Percentiles rank a stretch among this genome's conserved stretches.
Conservation (phyloP, 2,113 vertebrate genomes). For the Hoplias malabaricus region DNA sequence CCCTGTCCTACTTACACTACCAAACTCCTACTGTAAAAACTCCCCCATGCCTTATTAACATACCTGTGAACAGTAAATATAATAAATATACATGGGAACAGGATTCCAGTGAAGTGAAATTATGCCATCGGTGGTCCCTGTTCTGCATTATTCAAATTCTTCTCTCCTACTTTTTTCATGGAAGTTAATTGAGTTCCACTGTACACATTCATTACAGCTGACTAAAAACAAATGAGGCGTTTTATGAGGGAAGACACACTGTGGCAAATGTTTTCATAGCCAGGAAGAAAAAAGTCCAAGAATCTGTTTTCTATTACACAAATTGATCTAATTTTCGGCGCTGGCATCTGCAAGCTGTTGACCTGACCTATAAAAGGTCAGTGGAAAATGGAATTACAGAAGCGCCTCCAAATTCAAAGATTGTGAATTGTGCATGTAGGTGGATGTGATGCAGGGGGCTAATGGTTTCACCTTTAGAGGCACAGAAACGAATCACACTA, state of each 20-base stretch:
- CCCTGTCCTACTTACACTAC: neutral
- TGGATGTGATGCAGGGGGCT: conserved; percentile 67
- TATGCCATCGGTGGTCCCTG: neutral
- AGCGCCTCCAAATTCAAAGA: conserved; percentile 80
- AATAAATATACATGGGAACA: neutral
- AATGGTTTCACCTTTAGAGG: conserved; percentile 76
- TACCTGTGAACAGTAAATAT: conserved; percentile 6
- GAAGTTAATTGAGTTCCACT: conserved; percentile 72
- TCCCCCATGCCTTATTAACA: conserved; percentile 9
- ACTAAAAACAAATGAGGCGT: conserved; percentile 75
- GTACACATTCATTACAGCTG: conserved; percentile 74
- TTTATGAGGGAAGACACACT: conserved; percentile 80
- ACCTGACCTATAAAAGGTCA: conserved; percentile 86
- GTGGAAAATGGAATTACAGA: conserved; percentile 82
- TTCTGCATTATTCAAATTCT: neutral
- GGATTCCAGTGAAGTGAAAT: neutral
- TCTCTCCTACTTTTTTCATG: neutral
- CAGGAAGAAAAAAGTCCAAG: conserved; percentile 74
- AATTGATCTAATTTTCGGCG: conserved; percentile 53
- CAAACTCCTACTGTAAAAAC: neutral
- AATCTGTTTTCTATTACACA: conserved; percentile 79
- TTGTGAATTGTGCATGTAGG: conserved; percentile 71
- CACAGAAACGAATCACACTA: conserved; percentile 73
- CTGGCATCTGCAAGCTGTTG: conserved; percentile 73
- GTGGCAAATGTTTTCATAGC: conserved; percentile 84